Base-by-base conservation (phyloP, 2,113 vertebrate species). In the Xenus cinereus region DNA sequence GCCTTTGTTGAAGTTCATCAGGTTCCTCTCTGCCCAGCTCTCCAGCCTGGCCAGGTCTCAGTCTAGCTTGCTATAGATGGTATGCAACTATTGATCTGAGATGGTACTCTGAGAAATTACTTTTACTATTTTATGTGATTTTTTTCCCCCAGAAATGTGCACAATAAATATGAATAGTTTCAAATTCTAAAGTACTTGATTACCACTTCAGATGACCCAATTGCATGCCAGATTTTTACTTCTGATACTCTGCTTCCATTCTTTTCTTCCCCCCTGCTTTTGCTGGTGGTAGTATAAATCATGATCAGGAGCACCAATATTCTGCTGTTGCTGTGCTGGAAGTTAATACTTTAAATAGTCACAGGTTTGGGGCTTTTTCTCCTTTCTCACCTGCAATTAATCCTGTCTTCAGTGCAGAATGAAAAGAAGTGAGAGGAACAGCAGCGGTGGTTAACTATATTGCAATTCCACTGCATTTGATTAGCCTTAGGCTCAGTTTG, bases 271-370 rank as follows among this genome's bases (percentile, higher is more conserved):
- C 6, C 4, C 2, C 9, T 16, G 6, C 22, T 72, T 51, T 81
- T 48, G 26, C 37, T 89, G 30, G 3, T 90, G 60, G 20, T 74
- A 30, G 33, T 66, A 66, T 7, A 74, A 91, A 56, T 48, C 35
- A 71, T 69, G 17, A 24, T 92, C 35, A 39, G 85, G 16, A 96
- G 46, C 39, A 33, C 21, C 19, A 19, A 41, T 12, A n/a, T 22
- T 94, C 48, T 91, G 50, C 50, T 92, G 79, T n/a, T 56, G 16
- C 35, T 57, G 5, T 66, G 24, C 69, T 82, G 60, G 82, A 87
- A 95, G 53, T 79, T 77, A 91, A 77, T 84, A 32, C 68, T 97
- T 96, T 84, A 95, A 96, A 91, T 78, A 93, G 64, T 77, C 86
- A 64, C 43, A 54, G n/a, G 59, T 53, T 90, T 72, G 46, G 35